Evolutionary conservation across 2,888 invertebrate species (phyloP), one percentile per base, ranked within the genome.

Genomic region (Galeruca laticollis): DNA sequence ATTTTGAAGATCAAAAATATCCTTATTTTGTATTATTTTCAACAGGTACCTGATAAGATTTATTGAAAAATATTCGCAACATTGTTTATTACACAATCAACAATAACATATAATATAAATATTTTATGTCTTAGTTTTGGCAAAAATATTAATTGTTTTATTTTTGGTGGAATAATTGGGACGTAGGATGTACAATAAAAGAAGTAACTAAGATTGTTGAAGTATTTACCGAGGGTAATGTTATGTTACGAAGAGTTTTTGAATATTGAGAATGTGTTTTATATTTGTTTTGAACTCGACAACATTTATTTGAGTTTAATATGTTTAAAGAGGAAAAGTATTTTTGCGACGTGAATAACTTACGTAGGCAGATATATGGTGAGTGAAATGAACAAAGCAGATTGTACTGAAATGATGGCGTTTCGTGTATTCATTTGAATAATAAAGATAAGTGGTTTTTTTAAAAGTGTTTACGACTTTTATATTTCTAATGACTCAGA

Each of bases 201-300:
- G 35, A 15, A 57, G 8, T n/a, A 35, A 57, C 35, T 9, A 57
- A 33, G 15, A 35, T 35, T 18, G 15, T 57, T 57, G 35, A 10
- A 57, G 18, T 57, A 57, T 57, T 57, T 57, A 35, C 56, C 33
- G 10, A 57, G 56, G 56, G 35, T 35, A 47, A 60, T 49, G 26
- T 54, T 21, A 54, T 56, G 54, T 21, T 37, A 13, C 13, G n/a
- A 15, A 43, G 64, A 43, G 43, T 37, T 56, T 64, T 64, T 56
- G 40, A 52, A 56, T 64, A 56, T 43, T 56, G 35, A 35, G 35
- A 57, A 57, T 57, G 56, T 57, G 35, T 35, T 57, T 57, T 11
- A 57, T 57, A 18, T 57, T 57, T 57, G 35, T 57, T 57, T 57
- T 57, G 35, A 57, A 57, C 56, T 57, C 56, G 35, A 57, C 26